These are phyloP conservation scores for Girardinichthys multiradiatus DNA, from an alignment of 2,113 vertebrate species.

Conservation along the genomic window DNA sequence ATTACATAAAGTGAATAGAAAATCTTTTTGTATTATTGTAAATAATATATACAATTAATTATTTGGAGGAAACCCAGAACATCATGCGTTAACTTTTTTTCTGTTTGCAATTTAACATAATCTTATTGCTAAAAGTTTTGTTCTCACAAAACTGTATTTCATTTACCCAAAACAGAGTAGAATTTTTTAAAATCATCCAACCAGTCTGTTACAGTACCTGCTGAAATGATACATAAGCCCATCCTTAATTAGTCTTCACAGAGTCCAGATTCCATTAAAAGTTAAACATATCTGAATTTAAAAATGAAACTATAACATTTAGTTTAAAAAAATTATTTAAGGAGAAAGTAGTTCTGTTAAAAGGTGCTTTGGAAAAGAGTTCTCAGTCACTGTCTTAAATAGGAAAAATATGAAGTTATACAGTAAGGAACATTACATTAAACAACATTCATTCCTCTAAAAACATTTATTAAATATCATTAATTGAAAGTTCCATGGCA, in stretches of 20 bases:
- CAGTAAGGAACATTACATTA: background rate
- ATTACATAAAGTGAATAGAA: too few relatives aligned
- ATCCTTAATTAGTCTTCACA: background rate
- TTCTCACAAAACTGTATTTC: too few relatives aligned
- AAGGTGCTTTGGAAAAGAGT: background rate
- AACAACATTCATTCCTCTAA: background rate
- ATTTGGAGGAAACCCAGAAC: too few relatives aligned
- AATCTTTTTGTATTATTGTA: too few relatives aligned
- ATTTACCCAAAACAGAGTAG: too few relatives aligned
- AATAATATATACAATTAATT: too few relatives aligned
- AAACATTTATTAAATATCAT: background rate
- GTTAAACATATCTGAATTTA: background rate
- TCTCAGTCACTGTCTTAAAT: background rate
- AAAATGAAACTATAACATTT: background rate
- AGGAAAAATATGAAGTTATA: background rate
- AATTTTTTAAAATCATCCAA: too few relatives aligned
- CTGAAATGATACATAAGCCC: background rate
- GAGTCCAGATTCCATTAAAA: background rate
- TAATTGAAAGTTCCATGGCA: background rate
- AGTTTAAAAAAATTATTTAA: background rate
- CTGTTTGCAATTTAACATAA: too few relatives aligned
- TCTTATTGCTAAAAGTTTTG: too few relatives aligned
- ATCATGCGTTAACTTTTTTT: too few relatives aligned
- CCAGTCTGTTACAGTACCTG: background rate
- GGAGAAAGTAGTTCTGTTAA: background rate